A percentile compares a stretch with the other conserved stretches of the same genome.
phyloP scores from a whole-genome alignment of 2,797 vertebrate species.

The Uromys caudimaculatus region DNA sequence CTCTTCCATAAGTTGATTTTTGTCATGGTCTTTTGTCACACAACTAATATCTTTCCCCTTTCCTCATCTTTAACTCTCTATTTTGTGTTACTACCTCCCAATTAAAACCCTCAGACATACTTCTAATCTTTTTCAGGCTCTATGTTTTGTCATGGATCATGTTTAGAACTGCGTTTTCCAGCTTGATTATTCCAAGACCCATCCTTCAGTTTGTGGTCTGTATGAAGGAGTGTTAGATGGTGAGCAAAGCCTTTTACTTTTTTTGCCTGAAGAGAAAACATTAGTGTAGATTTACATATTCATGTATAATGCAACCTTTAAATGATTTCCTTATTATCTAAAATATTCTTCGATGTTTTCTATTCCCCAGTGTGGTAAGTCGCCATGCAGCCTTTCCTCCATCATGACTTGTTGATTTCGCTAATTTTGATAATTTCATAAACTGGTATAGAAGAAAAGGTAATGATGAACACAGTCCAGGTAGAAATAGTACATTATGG shows the following conservation, averaged over 20 bases:
- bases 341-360: slow-evolving; percentile 21
- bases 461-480: neutral
- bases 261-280: neutral
- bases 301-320: neutral
- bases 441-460: neutral
- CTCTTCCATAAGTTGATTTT: neutral
- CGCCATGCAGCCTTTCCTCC: neutral
- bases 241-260: neutral
- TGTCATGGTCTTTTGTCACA: neutral
- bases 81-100: neutral
- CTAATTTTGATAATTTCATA: slow-evolving; percentile 1
- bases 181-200: neutral
- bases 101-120: neutral
- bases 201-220: neutral
- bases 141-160: neutral
- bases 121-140: neutral
- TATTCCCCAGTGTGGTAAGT: neutral
- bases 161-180: neutral
- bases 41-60: neutral
- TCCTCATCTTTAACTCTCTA: neutral
- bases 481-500: neutral
- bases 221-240: neutral
- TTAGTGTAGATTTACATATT: neutral
- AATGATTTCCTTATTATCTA: neutral
- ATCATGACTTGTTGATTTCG: neutral